Base-by-base conservation (phyloP, 2,888 invertebrate genomes). In the Neuroscelio doddi region DNA sequence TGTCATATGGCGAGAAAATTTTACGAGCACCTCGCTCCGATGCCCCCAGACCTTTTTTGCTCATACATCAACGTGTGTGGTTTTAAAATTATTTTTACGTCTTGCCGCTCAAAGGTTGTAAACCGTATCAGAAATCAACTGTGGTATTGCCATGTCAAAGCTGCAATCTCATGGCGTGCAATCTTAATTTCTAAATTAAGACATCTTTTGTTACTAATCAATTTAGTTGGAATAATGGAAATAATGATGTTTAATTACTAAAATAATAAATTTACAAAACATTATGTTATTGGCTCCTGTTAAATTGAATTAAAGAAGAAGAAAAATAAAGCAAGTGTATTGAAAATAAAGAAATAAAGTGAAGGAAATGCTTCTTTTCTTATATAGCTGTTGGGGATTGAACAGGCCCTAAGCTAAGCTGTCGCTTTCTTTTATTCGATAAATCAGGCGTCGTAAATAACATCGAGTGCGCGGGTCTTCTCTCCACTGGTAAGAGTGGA, bases 381-480 rank as follows among this genome's bases (percentile, higher is more conserved):
- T 75, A 73, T 70, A 76, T 74, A 74, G 75, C 79, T 71, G 69
- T 64, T 69, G 64, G 70, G 75, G 75, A 79, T 79, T 71, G 76
- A 68, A 72, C 72, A 61, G 67, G 68, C 64, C 69, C 70, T 57
- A 64, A 57, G 68, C 76, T 79, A 74, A 76, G 75, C 76, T 73
- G 77, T 75, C 76, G 76, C 73, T 78, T 80, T 75, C 80, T 78
- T 75, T 79, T 75, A 71, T 76, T 76, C 80, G 80, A 82, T 82
- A 82, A 82, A 82, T 82, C 82, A 82, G 77, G 71, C 70, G 73
- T 75, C 82, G 78, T 82, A 82, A 82, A 82, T 82, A 82, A 81
- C 79, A 78, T 79, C 75, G 79, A 78, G 80, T 74, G 77, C 62
- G 65, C 70, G 69, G 65, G 66, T 68, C 69, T 74, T 69, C 73